A percentile compares a stretch with the other conserved stretches of the same genome.
Evolutionary conservation across 2,113 vertebrate species (phyloP).

Genomic region (Progne subis): DNA sequence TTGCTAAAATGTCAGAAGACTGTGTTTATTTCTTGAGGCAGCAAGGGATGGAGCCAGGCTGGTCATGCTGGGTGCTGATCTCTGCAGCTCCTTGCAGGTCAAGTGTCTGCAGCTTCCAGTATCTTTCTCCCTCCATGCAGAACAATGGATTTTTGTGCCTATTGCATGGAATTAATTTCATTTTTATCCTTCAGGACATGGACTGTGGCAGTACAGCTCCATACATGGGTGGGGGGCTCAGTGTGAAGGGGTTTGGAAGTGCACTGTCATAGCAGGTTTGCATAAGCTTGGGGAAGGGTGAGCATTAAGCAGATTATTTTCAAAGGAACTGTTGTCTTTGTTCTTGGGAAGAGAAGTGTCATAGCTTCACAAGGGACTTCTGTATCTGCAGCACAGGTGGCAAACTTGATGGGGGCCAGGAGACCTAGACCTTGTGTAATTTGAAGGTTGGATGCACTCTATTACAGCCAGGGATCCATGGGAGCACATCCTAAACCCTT

Average conservation of each 20-base stretch:
- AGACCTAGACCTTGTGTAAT: background rate
- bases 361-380: background rate
- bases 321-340: background rate
- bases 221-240: accelerated
- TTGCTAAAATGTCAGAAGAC: background rate
- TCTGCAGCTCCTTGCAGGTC: background rate
- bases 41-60: background rate
- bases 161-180: background rate
- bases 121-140: background rate
- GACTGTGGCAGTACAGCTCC: background rate
- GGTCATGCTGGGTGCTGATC: background rate
- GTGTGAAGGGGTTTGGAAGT: background rate
- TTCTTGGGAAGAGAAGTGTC: background rate
- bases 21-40: background rate
- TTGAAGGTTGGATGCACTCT: background rate
- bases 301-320: background rate
- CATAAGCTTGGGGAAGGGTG: background rate
- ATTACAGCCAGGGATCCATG: background rate
- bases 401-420: background rate
- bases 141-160: accelerated
- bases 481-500: background rate
- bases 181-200: background rate
- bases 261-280: background rate
- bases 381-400: background rate
- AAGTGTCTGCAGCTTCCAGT: background rate